Evolutionary conservation across 2,797 vertebrate genomes (phyloP).

Genomic region (Arnoldichthys spilopterus): DNA sequence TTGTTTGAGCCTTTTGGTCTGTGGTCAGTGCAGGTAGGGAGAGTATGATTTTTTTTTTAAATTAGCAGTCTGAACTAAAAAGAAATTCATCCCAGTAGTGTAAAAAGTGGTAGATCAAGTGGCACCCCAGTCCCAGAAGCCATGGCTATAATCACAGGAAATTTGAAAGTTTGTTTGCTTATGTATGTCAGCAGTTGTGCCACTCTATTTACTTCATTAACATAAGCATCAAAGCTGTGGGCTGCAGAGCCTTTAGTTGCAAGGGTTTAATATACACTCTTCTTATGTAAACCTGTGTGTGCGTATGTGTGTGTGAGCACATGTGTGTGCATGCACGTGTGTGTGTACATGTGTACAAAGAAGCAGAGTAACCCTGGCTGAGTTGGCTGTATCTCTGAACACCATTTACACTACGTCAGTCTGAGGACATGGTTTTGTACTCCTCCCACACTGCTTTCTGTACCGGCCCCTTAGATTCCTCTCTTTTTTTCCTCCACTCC

Average conservation of each 20-base stretch:
- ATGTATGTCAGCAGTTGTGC: not conserved
- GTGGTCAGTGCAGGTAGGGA: no score
- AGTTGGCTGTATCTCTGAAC: constrained; percentile 23
- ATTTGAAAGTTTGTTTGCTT: no score
- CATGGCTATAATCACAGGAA: no score
- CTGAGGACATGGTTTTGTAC: constrained; percentile 22
- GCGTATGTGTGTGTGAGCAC: not conserved
- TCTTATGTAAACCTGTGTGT: not conserved
- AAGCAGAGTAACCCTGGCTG: constrained; percentile 21
- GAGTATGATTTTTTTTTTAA: no score
- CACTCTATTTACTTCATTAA: constrained; percentile 32
- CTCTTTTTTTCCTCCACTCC: not conserved
- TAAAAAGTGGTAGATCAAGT: no score
- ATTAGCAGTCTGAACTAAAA: no score
- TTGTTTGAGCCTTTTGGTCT: no score
- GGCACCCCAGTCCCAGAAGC: no score
- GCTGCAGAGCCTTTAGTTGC: constrained; percentile 14
- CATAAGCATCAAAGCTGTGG: constrained; percentile 7
- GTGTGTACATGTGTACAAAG: constrained; percentile 27
- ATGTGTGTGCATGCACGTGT: constrained; percentile 28
- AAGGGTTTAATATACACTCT: constrained; percentile 31
- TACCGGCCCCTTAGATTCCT: not conserved
- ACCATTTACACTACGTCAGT: constrained; percentile 31
- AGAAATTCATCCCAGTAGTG: no score
- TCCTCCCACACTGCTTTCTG: constrained; percentile 21